These are phyloP conservation scores for Pissodes strobi DNA, from an alignment of 1,140 invertebrate genomes.

Conservation along the genomic window DNA sequence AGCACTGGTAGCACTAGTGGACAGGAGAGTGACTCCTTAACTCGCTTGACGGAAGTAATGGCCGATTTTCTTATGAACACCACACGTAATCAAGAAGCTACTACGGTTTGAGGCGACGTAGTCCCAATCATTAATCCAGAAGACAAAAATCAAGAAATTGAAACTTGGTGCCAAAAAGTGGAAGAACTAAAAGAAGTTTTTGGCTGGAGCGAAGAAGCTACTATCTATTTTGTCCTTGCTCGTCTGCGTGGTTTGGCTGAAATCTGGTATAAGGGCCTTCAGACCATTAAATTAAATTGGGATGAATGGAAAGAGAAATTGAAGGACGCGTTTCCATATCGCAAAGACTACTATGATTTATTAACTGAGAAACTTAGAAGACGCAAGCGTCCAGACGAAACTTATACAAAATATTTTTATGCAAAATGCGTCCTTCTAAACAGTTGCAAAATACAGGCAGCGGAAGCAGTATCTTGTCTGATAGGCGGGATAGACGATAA, in stretches of 20 bases:
- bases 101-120: not conserved
- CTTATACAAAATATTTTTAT: constrained; percentile 19
- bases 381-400: constrained; percentile 17
- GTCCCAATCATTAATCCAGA: not conserved
- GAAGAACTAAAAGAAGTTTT: constrained; percentile 43
- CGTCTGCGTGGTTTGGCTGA: constrained; percentile 45
- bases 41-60: not conserved
- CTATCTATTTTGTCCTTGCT: constrained; percentile 39
- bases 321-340: constrained; percentile 47
- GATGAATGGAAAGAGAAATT: constrained; percentile 49
- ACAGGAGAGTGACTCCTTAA: not conserved
- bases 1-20: not conserved
- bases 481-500: constrained; percentile 44
- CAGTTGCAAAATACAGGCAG: constrained; percentile 45
- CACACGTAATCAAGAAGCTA: not conserved
- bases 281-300: constrained; percentile 42
- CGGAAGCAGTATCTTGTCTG: constrained; percentile 47
- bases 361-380: too few species aligned
- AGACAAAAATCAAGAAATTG: not conserved
- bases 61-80: not conserved
- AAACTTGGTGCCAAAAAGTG: constrained; percentile 40
- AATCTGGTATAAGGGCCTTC: constrained; percentile 47
- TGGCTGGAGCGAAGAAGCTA: constrained; percentile 34
- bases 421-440: constrained; percentile 42
- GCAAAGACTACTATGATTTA: too few species aligned